Evolutionary conservation across 2,113 vertebrate species (phyloP), one percentile per base, ranked within the genome.

Genomic region (Entosphenus tridentatus): DNA sequence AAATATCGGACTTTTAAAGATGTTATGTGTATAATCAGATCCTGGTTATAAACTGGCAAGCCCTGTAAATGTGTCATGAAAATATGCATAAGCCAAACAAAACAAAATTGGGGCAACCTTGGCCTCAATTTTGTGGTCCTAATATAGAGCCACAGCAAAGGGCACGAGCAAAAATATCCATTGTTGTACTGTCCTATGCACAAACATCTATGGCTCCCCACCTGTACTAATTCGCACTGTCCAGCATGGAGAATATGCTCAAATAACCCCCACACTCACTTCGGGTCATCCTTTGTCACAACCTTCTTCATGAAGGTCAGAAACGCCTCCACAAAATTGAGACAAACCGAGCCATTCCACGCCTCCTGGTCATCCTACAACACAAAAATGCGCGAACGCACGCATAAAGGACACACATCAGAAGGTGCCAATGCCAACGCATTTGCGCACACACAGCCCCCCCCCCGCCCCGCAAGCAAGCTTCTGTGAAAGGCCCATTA

Each of bases 291-390:
- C 57, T 82, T 80, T 9, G 77, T 82, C 2, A 78, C 84, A 13
- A 79, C 78, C 8, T 39, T 75, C 75, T 84, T 86, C 69, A 83
- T 78, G 73, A 86, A 88, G 57, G 79, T 81, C 72, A 92, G 78
- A 77, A 92, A 89, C n/a, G 87, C 84, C 0, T 76, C 78, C 73
- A 86, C 89, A 73, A 92, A 91, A 77, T 91, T 92, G 85, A 92
- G 86, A 67, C 87, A 91, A 67, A 91, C 87, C 0, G 86, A 87
- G 2, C 87, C 87, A 65, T 82, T 88, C 88, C 88, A 92, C 80
- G 83, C 83, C 56, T 86, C 81, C 9, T 70, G 73, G 75, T 92
- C 88, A 65, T 21, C 21, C 62, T 65, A 21, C 10, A 65, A 65
- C 62, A 65, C 62, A 65, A n/a, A 65, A 65, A 21, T 65, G 10